Conservation (phyloP, 2,113 vertebrate species). For the Myiopsitta monachus region DNA sequence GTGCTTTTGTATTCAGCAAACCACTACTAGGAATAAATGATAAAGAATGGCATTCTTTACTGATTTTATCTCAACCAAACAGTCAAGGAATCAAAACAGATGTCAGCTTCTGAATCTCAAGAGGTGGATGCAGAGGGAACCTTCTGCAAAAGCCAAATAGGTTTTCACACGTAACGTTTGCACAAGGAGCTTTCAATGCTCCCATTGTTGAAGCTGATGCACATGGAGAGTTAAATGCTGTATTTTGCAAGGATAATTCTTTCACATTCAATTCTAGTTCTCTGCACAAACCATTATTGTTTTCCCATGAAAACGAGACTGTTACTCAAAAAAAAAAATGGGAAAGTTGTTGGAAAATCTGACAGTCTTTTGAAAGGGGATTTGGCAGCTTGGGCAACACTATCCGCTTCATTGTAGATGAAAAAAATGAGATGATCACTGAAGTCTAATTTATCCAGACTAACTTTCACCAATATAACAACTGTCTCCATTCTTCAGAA, state of each 20-base stretch:
- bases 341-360: background rate
- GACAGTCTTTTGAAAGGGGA: background rate
- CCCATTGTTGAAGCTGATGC: background rate
- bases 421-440: background rate
- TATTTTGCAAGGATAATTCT: background rate
- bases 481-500: background rate
- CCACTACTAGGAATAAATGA: conserved; percentile 39
- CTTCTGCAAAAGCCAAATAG: conserved; percentile 14
- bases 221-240: background rate
- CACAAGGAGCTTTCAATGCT: background rate
- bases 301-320: conserved; percentile 21
- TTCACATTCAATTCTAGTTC: background rate
- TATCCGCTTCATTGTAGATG: background rate
- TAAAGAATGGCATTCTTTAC: conserved; percentile 16
- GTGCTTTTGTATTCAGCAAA: conserved; percentile 47
- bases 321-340: background rate
- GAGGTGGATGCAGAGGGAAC: background rate
- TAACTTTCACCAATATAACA: background rate
- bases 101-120: conserved; percentile 56
- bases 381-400: background rate
- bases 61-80: conserved; percentile 18
- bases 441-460: background rate
- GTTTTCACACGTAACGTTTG: conserved; percentile 21
- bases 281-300: conserved; percentile 40
- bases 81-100: conserved; percentile 49